phyloP scores from a whole-genome alignment of 2,113 vertebrate species.

The Syngnathus floridae region DNA sequence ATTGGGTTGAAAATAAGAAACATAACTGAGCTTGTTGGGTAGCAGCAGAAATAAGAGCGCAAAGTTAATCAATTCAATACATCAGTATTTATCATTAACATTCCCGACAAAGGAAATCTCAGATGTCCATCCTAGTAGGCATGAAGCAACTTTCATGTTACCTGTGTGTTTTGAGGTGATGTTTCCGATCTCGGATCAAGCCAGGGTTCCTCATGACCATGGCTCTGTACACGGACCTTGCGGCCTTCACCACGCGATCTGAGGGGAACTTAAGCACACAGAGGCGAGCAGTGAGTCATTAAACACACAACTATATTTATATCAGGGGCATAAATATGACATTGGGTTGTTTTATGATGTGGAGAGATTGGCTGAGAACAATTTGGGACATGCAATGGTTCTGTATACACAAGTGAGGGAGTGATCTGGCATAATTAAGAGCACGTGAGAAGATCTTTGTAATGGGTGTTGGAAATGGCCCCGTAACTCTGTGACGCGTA shows the following conservation, averaged over 20 bases:
- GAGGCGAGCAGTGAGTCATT: background rate
- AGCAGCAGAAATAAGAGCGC: background rate
- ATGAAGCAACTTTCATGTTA: conserved; percentile 30
- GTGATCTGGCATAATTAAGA: background rate
- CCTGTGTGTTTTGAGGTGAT: conserved; percentile 87
- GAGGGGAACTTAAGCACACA: conserved; percentile 73
- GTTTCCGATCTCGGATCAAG: conserved; percentile 85
- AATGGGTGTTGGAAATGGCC: too few relatives aligned
- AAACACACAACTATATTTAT: background rate
- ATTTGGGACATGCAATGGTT: background rate
- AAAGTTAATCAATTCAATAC: background rate
- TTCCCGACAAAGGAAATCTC: background rate
- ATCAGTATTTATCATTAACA: background rate
- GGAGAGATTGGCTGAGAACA: conserved; percentile 2
- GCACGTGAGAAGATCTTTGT: conserved; percentile 20
- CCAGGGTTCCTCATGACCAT: conserved; percentile 71
- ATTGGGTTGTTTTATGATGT: background rate
- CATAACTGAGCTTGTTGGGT: background rate
- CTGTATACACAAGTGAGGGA: conserved; percentile 13
- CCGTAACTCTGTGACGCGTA: background rate
- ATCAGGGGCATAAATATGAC: background rate
- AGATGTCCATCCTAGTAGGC: background rate
- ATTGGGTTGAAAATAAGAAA: background rate
- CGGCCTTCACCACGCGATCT: conserved; percentile 80
- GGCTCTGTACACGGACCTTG: conserved; percentile 73